These are phyloP conservation scores for Archilochus colubris DNA, from an alignment of 2,113 vertebrate genomes.

Conservation along the genomic window DNA sequence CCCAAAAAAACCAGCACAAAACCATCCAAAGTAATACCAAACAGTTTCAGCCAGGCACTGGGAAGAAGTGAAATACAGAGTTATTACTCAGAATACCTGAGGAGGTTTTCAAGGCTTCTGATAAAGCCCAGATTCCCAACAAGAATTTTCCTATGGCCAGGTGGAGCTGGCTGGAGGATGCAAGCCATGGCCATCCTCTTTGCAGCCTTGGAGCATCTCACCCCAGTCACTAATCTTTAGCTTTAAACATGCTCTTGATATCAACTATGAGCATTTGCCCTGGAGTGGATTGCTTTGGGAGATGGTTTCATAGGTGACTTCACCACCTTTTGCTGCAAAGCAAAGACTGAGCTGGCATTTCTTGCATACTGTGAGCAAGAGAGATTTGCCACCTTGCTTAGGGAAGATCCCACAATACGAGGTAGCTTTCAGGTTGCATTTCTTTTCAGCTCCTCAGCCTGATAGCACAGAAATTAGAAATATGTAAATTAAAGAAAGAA, in stretches of 20 bases:
- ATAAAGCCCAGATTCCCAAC: not conserved
- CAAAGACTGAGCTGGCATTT: not conserved
- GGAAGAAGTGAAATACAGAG: not conserved
- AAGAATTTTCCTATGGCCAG: accelerated
- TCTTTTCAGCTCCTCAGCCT: not conserved
- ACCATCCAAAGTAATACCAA: not conserved
- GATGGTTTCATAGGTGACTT: not conserved
- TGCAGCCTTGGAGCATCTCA: not conserved
- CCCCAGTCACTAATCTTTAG: not conserved
- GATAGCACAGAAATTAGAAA: not conserved
- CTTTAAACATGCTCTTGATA: not conserved
- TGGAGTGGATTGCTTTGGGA: not conserved
- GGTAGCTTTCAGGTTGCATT: not conserved
- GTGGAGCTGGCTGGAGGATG: not conserved
- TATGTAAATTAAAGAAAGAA: not conserved
- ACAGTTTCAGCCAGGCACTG: not conserved
- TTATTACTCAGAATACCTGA: not conserved
- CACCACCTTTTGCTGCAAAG: not conserved
- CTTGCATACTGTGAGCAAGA: not conserved
- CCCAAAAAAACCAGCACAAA: not conserved
- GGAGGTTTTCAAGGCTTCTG: not conserved
- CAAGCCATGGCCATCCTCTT: not conserved
- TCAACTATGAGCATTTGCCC: not conserved
- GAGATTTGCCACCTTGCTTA: constrained; percentile 1
- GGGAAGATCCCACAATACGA: not conserved